Evolutionary conservation across 2,888 invertebrate genomes (phyloP).

Genomic region (Litoditis marina): DNA sequence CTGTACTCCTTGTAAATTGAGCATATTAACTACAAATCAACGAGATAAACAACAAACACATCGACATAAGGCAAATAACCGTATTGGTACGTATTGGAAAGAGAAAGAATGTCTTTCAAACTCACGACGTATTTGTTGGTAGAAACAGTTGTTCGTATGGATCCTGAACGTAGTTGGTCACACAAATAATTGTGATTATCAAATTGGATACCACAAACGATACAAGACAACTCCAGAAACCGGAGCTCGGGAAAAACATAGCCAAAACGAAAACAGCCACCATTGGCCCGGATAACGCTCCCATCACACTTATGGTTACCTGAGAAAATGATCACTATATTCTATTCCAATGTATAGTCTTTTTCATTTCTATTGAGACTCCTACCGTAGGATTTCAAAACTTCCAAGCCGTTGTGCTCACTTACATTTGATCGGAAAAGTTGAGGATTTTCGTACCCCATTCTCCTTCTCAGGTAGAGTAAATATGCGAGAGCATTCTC

Average conservation of each 20-base stretch:
- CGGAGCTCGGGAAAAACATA: conserved; percentile 48
- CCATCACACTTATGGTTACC: conserved; percentile 49
- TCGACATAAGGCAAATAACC: too few relatives aligned
- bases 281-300: conserved; percentile 48
- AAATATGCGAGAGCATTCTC: background rate
- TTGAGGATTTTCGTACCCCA: too few relatives aligned
- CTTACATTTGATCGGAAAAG: too few relatives aligned
- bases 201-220: conserved; percentile 46
- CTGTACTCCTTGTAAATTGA: too few relatives aligned
- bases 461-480: background rate
- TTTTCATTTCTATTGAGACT: too few relatives aligned
- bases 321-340: background rate
- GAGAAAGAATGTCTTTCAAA: background rate
- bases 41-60: too few relatives aligned
- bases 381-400: too few relatives aligned
- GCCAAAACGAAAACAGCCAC: conserved; percentile 51
- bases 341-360: background rate
- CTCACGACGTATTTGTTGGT: conserved; percentile 39
- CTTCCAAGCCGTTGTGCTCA: too few relatives aligned
- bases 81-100: background rate
- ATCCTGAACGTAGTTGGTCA: conserved; percentile 37
- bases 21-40: too few relatives aligned
- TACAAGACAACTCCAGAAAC: conserved; percentile 39
- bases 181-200: conserved; percentile 30
- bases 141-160: conserved; percentile 37